Conservation (phyloP, 2,113 vertebrate genomes). For the Carlito syrichta region DNA sequence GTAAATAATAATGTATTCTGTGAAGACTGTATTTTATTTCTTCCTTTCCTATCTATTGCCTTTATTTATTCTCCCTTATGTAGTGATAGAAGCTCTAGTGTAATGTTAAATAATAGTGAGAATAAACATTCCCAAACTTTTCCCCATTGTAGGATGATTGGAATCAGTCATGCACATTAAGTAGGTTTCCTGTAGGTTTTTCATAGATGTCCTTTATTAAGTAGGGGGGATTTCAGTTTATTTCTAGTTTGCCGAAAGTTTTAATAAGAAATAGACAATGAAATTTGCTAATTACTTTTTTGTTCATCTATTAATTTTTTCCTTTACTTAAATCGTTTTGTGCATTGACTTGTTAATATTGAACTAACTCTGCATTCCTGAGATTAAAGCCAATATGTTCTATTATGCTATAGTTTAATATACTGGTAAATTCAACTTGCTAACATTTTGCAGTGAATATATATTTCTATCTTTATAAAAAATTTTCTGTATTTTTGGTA, state of each 20-base stretch:
- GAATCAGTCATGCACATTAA: neutral
- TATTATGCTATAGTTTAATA: neutral
- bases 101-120: neutral
- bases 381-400: neutral
- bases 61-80: neutral
- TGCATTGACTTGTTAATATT: neutral
- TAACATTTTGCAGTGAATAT: neutral
- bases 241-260: neutral
- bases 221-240: neutral
- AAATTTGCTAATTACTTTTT: neutral
- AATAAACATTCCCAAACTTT: neutral
- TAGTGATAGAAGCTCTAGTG: neutral
- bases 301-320: neutral
- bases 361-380: neutral
- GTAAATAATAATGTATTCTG: neutral
- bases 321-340: neutral
- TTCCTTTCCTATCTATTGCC: neutral
- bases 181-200: neutral
- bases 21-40: neutral
- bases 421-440: neutral
- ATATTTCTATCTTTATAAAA: neutral
- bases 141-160: neutral
- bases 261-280: neutral
- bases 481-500: neutral
- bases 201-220: neutral